Conservation (phyloP, 2,113 vertebrate genomes). For the Hiodon tergisus region DNA sequence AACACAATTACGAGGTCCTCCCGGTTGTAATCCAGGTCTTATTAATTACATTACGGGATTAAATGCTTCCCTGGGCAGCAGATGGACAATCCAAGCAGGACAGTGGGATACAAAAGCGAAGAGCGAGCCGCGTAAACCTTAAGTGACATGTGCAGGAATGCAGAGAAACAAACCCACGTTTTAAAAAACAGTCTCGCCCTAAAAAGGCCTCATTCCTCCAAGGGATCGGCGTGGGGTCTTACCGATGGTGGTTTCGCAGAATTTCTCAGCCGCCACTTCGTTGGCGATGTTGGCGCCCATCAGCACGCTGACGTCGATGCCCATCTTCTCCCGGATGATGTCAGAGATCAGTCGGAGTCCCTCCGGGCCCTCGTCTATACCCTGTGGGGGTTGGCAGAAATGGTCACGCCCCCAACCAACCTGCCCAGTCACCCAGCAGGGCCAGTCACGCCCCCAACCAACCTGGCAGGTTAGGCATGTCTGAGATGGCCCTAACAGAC, state of each 20-base stretch:
- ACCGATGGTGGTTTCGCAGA: slow-evolving; percentile 93
- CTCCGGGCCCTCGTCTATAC: slow-evolving; percentile 81
- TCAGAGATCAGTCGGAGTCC: slow-evolving; percentile 87
- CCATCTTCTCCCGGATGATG: slow-evolving; percentile 88
- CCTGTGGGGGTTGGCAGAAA: slow-evolving; percentile 55
- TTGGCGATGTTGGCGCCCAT: slow-evolving; percentile 94
- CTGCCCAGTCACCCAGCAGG: neutral
- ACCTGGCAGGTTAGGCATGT: neutral
- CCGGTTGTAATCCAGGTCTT: too few species aligned
- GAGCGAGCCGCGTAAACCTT: too few species aligned
- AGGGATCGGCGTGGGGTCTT: slow-evolving; percentile 24
- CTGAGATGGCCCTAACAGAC: neutral
- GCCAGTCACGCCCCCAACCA: neutral
- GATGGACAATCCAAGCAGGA: too few species aligned
- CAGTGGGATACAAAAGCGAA: too few species aligned
- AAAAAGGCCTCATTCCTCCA: too few species aligned
- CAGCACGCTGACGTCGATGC: slow-evolving; percentile 83
- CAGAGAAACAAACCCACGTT: too few species aligned
- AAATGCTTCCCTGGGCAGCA: too few species aligned
- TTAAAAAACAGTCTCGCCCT: too few species aligned
- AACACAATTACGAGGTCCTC: too few species aligned
- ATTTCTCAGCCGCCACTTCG: slow-evolving; percentile 86
- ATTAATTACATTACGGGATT: too few species aligned
- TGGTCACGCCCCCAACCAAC: too few species aligned
- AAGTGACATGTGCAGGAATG: too few species aligned